Percentiles rank a stretch among this genome's conserved stretches.
phyloP scores from a whole-genome alignment of 2,113 vertebrate species.

The Diadophis punctatus region DNA sequence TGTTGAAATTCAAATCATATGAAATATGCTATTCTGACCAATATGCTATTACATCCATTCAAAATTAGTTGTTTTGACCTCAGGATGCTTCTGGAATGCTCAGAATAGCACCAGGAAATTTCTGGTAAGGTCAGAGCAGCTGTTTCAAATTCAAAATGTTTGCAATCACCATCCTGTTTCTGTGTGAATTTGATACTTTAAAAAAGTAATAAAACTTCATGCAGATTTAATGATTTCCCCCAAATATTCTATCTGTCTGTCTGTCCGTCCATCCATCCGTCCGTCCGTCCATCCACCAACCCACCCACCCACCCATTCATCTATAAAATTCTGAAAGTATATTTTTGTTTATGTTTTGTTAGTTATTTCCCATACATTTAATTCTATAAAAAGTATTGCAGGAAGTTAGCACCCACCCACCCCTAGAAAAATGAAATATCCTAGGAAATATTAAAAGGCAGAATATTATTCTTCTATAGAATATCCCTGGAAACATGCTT shows the following conservation, averaged over 20 bases:
- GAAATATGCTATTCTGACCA: neutral
- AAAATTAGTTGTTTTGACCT: neutral
- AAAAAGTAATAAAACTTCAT: neutral
- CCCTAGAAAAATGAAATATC: too few species aligned
- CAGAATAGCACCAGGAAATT: neutral
- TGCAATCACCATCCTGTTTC: neutral
- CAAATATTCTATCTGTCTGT: neutral
- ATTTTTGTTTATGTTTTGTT: neutral
- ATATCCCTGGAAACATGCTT: too few species aligned
- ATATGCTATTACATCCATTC: neutral
- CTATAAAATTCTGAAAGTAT: neutral
- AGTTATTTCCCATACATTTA: neutral
- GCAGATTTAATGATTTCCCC: neutral
- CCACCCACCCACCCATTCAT: neutral
- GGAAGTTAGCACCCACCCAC: too few species aligned
- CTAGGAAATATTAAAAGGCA: too few species aligned
- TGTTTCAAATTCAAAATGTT: neutral
- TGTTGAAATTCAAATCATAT: neutral
- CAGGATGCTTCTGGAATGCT: neutral
- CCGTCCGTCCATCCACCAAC: too few species aligned
- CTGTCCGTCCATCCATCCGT: too few species aligned
- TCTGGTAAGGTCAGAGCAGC: neutral
- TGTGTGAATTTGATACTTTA: neutral
- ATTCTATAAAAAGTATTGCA: neutral
- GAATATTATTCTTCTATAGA: too few species aligned